Percentiles rank a stretch among this genome's conserved stretches.
phyloP scores from a whole-genome alignment of 2,113 vertebrate genomes.

The Takifugu bimaculatus region DNA sequence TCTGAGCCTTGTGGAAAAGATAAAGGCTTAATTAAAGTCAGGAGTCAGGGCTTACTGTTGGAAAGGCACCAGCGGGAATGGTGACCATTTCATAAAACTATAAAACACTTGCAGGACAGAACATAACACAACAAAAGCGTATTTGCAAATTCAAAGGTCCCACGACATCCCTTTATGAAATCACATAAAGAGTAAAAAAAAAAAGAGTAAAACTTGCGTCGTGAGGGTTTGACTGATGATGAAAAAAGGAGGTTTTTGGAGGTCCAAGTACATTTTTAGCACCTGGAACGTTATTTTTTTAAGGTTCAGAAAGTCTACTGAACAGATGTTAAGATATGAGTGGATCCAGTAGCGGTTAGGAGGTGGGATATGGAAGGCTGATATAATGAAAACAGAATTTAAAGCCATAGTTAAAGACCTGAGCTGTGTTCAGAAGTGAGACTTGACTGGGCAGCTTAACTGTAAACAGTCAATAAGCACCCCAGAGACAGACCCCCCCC shows the following conservation, averaged over 20 bases:
- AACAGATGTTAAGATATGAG: constrained; percentile 34
- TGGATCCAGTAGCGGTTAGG: constrained; percentile 16
- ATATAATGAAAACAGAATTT: constrained; percentile 15
- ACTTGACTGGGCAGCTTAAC: not conserved
- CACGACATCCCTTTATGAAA: constrained; percentile 29
- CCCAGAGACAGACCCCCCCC: constrained; percentile 7
- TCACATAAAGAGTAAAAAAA: constrained; percentile 12
- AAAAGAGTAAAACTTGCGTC: too few species aligned
- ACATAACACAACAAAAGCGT: constrained; percentile 39
- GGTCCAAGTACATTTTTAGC: constrained; percentile 14
- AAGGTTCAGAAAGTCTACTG: constrained; percentile 24
- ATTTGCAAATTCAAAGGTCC: constrained; percentile 53
- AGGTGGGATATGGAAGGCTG: constrained; percentile 6
- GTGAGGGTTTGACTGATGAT: not conserved
- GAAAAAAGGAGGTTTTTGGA: not conserved
- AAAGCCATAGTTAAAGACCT: constrained; percentile 1
- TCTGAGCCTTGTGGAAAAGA: constrained; percentile 46
- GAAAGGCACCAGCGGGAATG: constrained; percentile 37
- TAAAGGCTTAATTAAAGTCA: constrained; percentile 70
- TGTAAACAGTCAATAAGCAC: constrained; percentile 26
- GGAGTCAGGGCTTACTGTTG: constrained; percentile 37
- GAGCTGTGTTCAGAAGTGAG: constrained; percentile 11
- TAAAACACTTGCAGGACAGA: constrained; percentile 48
- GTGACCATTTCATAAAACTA: constrained; percentile 56
- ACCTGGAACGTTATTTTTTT: constrained; percentile 22